Evolutionary conservation across 2,888 invertebrate genomes (phyloP), one percentile per base, ranked within the genome.

Genomic region (Temnothorax ravouxi): DNA sequence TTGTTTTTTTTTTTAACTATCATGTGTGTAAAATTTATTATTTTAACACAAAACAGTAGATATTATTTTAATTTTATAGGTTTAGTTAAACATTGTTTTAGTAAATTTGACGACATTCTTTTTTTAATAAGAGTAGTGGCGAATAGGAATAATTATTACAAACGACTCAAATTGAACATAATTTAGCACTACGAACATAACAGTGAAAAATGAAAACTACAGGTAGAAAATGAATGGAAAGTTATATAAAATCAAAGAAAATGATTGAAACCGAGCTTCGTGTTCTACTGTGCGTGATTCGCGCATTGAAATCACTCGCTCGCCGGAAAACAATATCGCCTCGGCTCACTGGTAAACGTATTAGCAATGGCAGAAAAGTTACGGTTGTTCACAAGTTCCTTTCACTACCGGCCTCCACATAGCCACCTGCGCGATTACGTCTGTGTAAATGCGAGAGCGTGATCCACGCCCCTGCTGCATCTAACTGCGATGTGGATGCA

Each of bases 401-500:
- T 93, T 93, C 93, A 94, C 93, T 92, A 84, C 56, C 89, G 91
- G 91, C 93, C 92, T 92, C 71, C 90, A 89, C 88, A 87, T 89
- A 21, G 25, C n/a, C 75, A 83, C 76, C 71, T 59, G 71, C 34
- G 38, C 86, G 80, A 88, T 76, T 50, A 38, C 80, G 80, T 72
- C 79, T 80, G 83, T 67, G 47, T 76, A 90, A 92, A 91, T 88
- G 88, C 71, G 88, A 88, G 38, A 56, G 47, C 75, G 34, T 3
- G 56, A 80, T 80, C 64, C 44, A 82, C 66, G 79, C 52, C 41
- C 21, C 6, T 66, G 44, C 41, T 38, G 47, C 47, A 13, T 61
- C 11, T 72, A 18, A 72, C 50, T 34, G 34, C 34, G 34, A 21
- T 15, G 41, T 29, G 29, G 29, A 77, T 54, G 29, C 15, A 56